phyloP scores from a whole-genome alignment of 2,888 invertebrate species.

The Erpobdella octoculata region DNA sequence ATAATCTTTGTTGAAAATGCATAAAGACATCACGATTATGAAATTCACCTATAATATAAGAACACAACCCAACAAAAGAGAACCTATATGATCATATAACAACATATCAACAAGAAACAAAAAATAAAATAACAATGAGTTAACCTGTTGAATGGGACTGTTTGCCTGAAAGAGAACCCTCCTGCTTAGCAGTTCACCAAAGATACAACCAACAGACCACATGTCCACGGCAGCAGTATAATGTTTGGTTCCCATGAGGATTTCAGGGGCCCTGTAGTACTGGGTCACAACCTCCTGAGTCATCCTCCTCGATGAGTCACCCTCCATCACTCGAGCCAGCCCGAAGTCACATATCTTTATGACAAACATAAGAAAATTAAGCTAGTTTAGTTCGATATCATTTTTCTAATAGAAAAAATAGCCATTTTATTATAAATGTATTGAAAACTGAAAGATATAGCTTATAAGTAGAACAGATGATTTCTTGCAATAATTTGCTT shows the following conservation, averaged over 20 bases:
- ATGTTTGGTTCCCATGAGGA: constrained; percentile 94
- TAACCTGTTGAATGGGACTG: constrained; percentile 87
- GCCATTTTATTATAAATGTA: no score
- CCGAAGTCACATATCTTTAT: constrained; percentile 96
- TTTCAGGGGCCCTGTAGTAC: constrained; percentile 97
- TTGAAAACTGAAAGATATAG: background rate
- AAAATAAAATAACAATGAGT: constrained; percentile 32
- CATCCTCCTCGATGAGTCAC: constrained; percentile 81
- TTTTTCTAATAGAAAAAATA: background rate
- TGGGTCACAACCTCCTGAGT: constrained; percentile 99
- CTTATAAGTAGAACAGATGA: background rate
- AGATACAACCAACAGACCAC: constrained; percentile 99
- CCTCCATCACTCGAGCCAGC: constrained; percentile 91
- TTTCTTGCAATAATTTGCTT: constrained; percentile 36
- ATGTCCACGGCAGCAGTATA: constrained; percentile 94
- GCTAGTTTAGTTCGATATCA: background rate
- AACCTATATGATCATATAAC: no score
- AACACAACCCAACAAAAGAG: no score
- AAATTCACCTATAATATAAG: no score
- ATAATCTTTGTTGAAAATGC: no score
- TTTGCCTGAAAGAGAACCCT: constrained; percentile 96
- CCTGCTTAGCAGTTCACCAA: constrained; percentile 88
- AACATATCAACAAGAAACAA: no score
- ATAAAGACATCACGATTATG: no score
- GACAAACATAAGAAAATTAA: background rate